Evolutionary conservation across 2,113 vertebrate species (phyloP).

Genomic region (Aepyceros melampus): DNA sequence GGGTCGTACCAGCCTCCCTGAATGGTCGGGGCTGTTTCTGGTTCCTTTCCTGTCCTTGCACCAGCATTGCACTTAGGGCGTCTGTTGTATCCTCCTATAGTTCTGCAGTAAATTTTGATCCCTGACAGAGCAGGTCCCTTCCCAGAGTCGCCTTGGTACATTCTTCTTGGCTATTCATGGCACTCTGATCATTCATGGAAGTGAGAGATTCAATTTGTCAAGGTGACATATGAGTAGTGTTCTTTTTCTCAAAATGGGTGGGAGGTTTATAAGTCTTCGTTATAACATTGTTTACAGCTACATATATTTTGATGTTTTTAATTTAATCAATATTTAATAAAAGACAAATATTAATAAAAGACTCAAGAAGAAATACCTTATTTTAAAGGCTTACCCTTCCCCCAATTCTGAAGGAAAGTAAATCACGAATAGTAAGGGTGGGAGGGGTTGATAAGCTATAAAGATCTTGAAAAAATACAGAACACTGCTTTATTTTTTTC

Average conservation of each 20-base stretch:
- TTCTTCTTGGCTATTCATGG: not conserved
- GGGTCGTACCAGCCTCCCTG: not conserved
- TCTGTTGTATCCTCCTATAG: rapidly evolving
- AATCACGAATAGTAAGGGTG: not conserved
- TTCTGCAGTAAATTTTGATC: not conserved
- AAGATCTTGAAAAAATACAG: not conserved
- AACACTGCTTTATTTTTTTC: not conserved
- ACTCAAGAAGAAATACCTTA: not conserved
- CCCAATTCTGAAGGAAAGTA: not conserved
- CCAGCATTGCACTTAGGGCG: rapidly evolving
- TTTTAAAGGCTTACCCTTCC: not conserved
- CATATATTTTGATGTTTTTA: not conserved
- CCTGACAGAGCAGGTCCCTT: not conserved
- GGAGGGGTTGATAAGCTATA: not conserved
- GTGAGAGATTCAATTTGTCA: not conserved
- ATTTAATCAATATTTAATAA: not conserved
- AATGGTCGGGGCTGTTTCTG: not conserved
- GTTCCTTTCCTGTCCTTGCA: not conserved
- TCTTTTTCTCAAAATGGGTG: not conserved
- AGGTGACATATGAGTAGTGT: not conserved
- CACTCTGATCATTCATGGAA: rapidly evolving
- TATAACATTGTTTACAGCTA: not conserved
- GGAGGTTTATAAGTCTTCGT: not conserved
- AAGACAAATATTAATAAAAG: not conserved
- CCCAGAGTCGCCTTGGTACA: not conserved